Evolutionary conservation across 2,888 invertebrate species (phyloP).

Genomic region (Epinotia demarniana): DNA sequence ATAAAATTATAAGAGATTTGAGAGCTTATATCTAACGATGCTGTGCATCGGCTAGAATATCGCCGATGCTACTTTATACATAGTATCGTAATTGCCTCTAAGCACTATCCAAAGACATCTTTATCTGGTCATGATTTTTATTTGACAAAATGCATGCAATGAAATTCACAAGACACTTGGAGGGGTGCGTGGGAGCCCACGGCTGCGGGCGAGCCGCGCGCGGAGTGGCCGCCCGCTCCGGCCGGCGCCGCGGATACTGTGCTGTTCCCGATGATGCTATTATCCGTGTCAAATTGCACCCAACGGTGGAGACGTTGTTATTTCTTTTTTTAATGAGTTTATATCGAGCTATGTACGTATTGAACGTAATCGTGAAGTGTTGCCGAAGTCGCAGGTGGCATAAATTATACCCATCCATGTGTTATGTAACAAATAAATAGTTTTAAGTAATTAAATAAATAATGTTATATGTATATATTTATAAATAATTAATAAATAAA

Average conservation of each 20-base stretch:
- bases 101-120: not conserved
- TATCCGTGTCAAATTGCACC: slow-evolving; percentile 6
- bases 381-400: no score
- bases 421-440: no score
- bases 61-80: no score
- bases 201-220: slow-evolving; percentile 31
- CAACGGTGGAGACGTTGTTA: not conserved
- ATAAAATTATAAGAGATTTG: no score
- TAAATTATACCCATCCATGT: no score
- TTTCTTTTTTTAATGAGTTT: no score
- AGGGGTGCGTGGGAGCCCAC: slow-evolving; percentile 22
- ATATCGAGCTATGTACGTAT: not conserved
- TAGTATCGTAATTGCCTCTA: not conserved
- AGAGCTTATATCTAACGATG: no score
- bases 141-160: not conserved
- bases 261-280: slow-evolving; percentile 1
- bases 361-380: no score
- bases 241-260: slow-evolving; percentile 55
- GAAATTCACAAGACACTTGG: not conserved
- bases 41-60: no score
- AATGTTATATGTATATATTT: no score
- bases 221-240: slow-evolving; percentile 62
- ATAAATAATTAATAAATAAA: no score
- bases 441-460: no score
- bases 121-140: not conserved